A percentile compares a stretch with the other conserved stretches of the same genome.
phyloP scores from a whole-genome alignment of 2,888 invertebrate species.

The Rhopalosiphum nymphaeae region DNA sequence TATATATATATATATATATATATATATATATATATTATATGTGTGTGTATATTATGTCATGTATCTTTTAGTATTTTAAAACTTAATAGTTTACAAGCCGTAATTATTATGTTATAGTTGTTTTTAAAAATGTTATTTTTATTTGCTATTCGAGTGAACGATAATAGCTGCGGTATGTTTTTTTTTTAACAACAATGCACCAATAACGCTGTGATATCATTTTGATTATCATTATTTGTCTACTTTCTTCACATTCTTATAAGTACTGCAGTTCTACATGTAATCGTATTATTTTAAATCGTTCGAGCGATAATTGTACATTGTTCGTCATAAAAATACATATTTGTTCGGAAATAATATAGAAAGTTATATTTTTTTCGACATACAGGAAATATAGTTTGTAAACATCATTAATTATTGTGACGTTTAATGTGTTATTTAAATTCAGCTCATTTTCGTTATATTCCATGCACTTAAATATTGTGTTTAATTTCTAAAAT shows the following conservation, averaged over 20 bases:
- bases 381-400: not conserved
- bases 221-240: not conserved
- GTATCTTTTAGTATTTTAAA: not conserved
- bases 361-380: constrained; percentile 37
- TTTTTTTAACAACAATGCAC: not conserved
- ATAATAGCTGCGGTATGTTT: not conserved
- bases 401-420: not conserved
- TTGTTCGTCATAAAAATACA: constrained; percentile 7
- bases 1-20: not conserved
- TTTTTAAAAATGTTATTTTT: not conserved
- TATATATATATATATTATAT: too few relatives aligned
- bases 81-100: not conserved
- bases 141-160: not conserved
- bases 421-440: not conserved
- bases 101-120: not conserved
- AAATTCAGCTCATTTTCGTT: constrained; percentile 3
- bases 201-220: not conserved
- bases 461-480: not conserved
- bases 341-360: constrained; percentile 24
- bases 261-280: not conserved
- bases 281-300: constrained; percentile 20
- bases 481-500: constrained; percentile 5
- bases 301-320: not conserved
- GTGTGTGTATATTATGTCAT: not conserved
- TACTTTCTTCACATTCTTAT: constrained; percentile 14